Base-by-base conservation (phyloP, 2,113 vertebrate species). In the Aepyceros melampus region DNA sequence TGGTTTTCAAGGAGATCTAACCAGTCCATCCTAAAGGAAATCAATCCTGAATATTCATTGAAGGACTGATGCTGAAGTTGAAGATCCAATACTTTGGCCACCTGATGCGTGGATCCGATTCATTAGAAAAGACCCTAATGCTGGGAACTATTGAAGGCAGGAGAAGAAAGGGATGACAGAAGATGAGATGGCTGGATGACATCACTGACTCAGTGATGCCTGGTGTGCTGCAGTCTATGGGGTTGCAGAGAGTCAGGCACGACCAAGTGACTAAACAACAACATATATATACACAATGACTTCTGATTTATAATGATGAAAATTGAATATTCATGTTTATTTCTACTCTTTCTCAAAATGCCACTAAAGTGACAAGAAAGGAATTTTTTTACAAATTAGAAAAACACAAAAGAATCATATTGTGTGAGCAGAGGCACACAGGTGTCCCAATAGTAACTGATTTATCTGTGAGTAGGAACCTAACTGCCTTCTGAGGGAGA, bases 31-130 rank as follows among this genome's bases (percentile, higher is more conserved):
- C n/a, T 40, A 40, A 71, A 71, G 19, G 64, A 71, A 40, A 40
- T 71, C 10, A 71, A 23, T 71, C 19, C n/a, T 71, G n/a, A 71
- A 23, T 40, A 40, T 71, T 71, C 67, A 12, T 23, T 40, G 67
- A 17, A 71, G 5, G 67, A 71, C 67, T 71, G 67, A 36, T 23
- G 19, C n/a, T 71, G 67, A 71, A 40, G 67, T 71, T 71, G 67
- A 71, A 71, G 19, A 36, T 40, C 67, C 19, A 40, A 40, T 40
- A 40, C 19, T 71, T 71, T 23, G 67, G n/a, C 19, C 9, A 71
- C n/a, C 5, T 36, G 0, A 40, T 71, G 19, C 2, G 0, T 12
- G 23, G 67, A 40, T 11, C 2, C 1, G 19, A 23, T 40, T 71
- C 67, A 12, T 71, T 23, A 40, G n/a, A 23, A 71, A 71, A 71